Base-by-base conservation (phyloP, 2,888 invertebrate species). In the Ochropleura leucogaster region DNA sequence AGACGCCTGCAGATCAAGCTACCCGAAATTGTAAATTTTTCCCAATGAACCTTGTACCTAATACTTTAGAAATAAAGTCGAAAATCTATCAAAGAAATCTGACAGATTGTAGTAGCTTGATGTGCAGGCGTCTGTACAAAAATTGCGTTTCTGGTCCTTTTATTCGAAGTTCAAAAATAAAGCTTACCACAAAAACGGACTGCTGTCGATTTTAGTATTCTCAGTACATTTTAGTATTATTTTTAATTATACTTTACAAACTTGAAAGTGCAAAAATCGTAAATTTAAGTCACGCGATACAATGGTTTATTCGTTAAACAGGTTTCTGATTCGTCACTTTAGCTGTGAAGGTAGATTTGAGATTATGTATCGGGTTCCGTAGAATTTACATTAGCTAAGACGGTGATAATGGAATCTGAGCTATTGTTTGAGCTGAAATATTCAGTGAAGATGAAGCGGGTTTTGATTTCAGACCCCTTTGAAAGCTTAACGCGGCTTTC, bases 261-360 rank as follows among this genome's bases (percentile, higher is more conserved):
- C 65, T 77, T 47, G 69, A 84, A 77, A 80, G 74, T 74, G 74
- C 80, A 79, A 76, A 85, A 74, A 65, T 74, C 53, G n/a, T 74
- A 79, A 82, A 80, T 83, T 82, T 80, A 79, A 79, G 78, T 72
- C 87, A 84, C 86, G 86, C 80, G 72, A 87, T 59, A 78, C 74
- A 79, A 82, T 84, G 62, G 67, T 76, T 77, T 75, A 67, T 79
- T 79, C 72, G 69, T 55, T 55, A 75, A 82, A 87, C 86, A 68
- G 63, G 86, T 86, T 86, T 74, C 9, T 79, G 78, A 86, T 86
- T 86, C 86, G 87, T 85, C 82, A 84, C 80, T 81, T 79, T 47
- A 60, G 47, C 16, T 64, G 64, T 8, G 30, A 67, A 72, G 74
- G 9, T 57, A 14, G 14, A 49, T 57, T 64, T 18, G 30, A n/a